These are phyloP conservation scores for Hyles euphorbiae DNA, from an alignment of 1,140 invertebrate genomes.

Conservation along the genomic window DNA sequence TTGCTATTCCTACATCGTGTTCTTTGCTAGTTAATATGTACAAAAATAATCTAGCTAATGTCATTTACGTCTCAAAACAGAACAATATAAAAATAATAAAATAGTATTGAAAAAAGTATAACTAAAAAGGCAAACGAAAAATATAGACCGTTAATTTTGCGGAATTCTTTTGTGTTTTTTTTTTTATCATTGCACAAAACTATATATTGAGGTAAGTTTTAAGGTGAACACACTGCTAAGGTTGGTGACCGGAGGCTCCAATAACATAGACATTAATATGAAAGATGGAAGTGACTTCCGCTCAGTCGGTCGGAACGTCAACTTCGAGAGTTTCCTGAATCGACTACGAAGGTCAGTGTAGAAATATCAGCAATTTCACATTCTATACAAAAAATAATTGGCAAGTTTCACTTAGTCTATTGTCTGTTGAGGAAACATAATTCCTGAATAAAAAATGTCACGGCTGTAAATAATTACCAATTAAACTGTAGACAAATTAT, in stretches of 20 bases:
- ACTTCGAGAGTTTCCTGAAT: constrained; percentile 33
- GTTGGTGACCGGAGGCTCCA: neutral
- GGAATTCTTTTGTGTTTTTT: no score
- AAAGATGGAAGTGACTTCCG: constrained; percentile 11
- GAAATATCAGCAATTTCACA: constrained; percentile 33
- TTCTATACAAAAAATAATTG: constrained; percentile 17
- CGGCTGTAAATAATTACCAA: neutral
- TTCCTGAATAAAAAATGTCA: constrained; percentile 5
- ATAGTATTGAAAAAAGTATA: no score
- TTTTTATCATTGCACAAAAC: no score
- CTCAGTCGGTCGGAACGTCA: constrained; percentile 24
- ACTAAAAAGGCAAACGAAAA: no score
- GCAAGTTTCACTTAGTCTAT: constrained; percentile 17
- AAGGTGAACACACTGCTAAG: neutral
- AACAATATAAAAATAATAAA: no score
- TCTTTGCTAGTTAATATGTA: no score
- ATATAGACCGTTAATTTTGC: no score
- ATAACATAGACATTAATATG: constrained; percentile 10
- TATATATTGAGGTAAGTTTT: no score
- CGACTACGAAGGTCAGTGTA: constrained; percentile 32
- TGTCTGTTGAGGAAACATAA: neutral
- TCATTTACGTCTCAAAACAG: no score
- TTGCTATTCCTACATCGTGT: no score
- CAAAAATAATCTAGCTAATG: no score
- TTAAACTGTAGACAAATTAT: neutral